These are phyloP conservation scores for Istiophorus platypterus DNA, from an alignment of 2,113 vertebrate genomes.

Conservation along the genomic window DNA sequence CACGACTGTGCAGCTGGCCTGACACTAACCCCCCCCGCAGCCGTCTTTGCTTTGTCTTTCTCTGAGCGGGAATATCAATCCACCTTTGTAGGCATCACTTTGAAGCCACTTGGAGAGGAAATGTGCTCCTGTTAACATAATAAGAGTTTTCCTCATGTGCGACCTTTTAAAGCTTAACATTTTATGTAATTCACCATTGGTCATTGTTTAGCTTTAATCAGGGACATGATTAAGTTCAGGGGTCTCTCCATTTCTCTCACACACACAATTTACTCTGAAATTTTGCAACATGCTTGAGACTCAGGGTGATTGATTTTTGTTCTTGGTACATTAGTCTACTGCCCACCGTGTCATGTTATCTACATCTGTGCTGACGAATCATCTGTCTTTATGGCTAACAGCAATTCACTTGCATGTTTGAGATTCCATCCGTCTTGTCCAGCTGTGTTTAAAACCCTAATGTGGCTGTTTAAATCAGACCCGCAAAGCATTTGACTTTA, in stretches of 20 bases:
- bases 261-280: constrained; percentile 23
- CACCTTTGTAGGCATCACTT: constrained; percentile 57
- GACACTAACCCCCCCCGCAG: constrained; percentile 54
- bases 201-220: constrained; percentile 47
- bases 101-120: constrained; percentile 49
- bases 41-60: constrained; percentile 38
- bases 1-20: constrained; percentile 13
- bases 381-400: constrained; percentile 39
- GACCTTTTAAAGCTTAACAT: constrained; percentile 56
- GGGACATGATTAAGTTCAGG: constrained; percentile 21
- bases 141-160: constrained; percentile 52
- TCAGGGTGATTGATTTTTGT: constrained; percentile 53
- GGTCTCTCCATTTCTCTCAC: constrained; percentile 9
- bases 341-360: constrained; percentile 55
- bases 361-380: constrained; percentile 59
- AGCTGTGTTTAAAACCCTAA: constrained; percentile 60
- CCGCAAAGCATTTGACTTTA: constrained; percentile 41
- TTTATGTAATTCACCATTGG: constrained; percentile 63
- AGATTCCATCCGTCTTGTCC: constrained; percentile 60
- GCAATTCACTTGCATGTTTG: constrained; percentile 59
- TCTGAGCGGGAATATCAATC: constrained; percentile 49
- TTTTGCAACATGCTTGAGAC: constrained; percentile 34
- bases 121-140: constrained; percentile 66
- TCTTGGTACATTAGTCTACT: constrained; percentile 41
- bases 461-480: constrained; percentile 63